Evolutionary conservation across 1,140 invertebrate genomes (phyloP).

Genomic region (Aphelenchoides besseyi): DNA sequence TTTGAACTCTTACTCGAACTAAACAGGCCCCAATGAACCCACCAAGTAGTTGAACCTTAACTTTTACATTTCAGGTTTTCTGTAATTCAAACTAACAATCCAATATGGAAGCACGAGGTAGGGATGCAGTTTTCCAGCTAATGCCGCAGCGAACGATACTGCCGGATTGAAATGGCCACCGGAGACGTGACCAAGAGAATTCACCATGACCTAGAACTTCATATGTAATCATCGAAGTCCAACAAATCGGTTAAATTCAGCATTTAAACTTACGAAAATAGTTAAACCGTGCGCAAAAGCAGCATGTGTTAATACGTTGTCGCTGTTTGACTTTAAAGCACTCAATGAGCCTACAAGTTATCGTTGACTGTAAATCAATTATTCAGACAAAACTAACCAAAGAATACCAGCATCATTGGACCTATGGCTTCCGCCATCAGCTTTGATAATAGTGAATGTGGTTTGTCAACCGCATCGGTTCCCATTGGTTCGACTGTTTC

Average conservation of each 20-base stretch:
- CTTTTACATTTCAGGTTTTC: no score
- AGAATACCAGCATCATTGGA: constrained; percentile 29
- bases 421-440: constrained; percentile 35
- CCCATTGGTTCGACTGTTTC: background rate
- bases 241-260: no score
- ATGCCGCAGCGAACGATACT: constrained; percentile 58
- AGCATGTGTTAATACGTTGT: constrained; percentile 11
- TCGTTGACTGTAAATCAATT: background rate
- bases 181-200: constrained; percentile 46
- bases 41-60: constrained; percentile 61
- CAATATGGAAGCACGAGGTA: constrained; percentile 52
- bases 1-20: constrained; percentile 55
- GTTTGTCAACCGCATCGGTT: background rate
- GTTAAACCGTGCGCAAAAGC: constrained; percentile 44
- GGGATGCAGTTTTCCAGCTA: constrained; percentile 51
- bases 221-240: background rate
- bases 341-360: constrained; percentile 22
- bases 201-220: no score
- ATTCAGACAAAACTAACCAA: constrained; percentile 24
- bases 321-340: constrained; percentile 23
- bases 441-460: background rate
- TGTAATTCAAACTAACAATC: no score
- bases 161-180: constrained; percentile 65
- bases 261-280: constrained; percentile 42
- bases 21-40: constrained; percentile 61